Base-by-base conservation (phyloP, 2,888 invertebrate species). In the Leptopilina myrica region DNA sequence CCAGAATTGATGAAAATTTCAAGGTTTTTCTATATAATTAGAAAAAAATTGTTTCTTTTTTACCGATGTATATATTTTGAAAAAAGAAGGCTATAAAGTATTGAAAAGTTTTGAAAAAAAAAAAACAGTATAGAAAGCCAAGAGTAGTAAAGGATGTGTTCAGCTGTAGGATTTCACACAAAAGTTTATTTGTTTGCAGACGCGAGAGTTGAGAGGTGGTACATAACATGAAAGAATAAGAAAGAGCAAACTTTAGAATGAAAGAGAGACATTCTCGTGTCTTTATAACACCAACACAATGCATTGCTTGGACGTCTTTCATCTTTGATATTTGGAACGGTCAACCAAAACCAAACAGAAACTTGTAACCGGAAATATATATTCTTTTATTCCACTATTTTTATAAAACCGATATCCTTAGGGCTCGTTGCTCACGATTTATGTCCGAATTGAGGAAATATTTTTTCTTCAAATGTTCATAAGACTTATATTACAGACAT, bases 301-400 rank as follows among this genome's bases (percentile, higher is more conserved):
- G 56, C 73, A 73, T 26, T 73, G 26, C 8, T 14, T 73, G 73
- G 73, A 73, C 73, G 73, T 56, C 56, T 73, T 53, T 56, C 56
- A 26, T 53, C 76, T 66, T 79, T 62, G 77, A 80, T 79, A 78
- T 79, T 75, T 79, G 67, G 83, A 81, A 80, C 81, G 80, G 84
- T 83, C 85, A 81, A 85, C 84, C 81, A 83, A 77, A 80, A 82
- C 81, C 81, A 78, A 78, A 77, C 73, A 73, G 56, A 73, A 9
- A 56, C 1, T n/a, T 59, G 56, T 82, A 83, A 84, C 88, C 89
- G 89, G 88, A 89, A 89, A 88, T 87, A 85, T 87, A 85, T 73
- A 73, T 56, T 83, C 84, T 78, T 59, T 81, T 81, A 75, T 64
- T 81, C 81, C 84, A 85, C 84, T 88, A 88, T 89, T 88, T 88